phyloP scores from a whole-genome alignment of 2,113 vertebrate genomes.

The Anoura caudifer region DNA sequence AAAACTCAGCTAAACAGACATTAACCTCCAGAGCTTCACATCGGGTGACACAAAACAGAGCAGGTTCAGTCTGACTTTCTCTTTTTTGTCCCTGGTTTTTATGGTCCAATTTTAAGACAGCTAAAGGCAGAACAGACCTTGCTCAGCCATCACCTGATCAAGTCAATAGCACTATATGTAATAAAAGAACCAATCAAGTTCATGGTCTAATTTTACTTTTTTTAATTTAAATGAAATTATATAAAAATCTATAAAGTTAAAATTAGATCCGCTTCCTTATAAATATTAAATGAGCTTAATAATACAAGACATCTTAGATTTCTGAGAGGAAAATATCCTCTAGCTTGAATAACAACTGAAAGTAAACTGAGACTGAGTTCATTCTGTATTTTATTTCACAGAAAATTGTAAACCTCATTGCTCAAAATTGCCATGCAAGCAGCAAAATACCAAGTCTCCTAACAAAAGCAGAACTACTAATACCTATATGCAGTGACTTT shows the following conservation, averaged over 20 bases:
- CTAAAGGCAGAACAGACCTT: background rate
- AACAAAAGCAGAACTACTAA: constrained; percentile 66
- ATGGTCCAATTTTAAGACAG: constrained; percentile 11
- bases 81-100: constrained; percentile 1
- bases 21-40: constrained; percentile 1
- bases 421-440: constrained; percentile 57
- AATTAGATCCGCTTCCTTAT: constrained; percentile 1
- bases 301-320: background rate
- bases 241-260: background rate
- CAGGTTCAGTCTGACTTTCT: constrained; percentile 25
- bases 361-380: constrained; percentile 33
- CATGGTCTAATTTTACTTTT: constrained; percentile 22
- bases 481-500: constrained; percentile 46
- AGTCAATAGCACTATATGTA: background rate
- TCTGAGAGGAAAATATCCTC: constrained; percentile 31
- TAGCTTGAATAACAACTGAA: constrained; percentile 51
- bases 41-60: constrained; percentile 1
- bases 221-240: background rate
- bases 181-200: background rate
- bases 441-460: constrained; percentile 63
- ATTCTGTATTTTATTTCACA: constrained; percentile 59
- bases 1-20: constrained; percentile 37
- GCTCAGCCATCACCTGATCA: background rate
- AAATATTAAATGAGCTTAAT: constrained; percentile 1
- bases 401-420: constrained; percentile 51